phyloP scores from a whole-genome alignment of 2,888 invertebrate species.

The Sminthurinus aureus region DNA sequence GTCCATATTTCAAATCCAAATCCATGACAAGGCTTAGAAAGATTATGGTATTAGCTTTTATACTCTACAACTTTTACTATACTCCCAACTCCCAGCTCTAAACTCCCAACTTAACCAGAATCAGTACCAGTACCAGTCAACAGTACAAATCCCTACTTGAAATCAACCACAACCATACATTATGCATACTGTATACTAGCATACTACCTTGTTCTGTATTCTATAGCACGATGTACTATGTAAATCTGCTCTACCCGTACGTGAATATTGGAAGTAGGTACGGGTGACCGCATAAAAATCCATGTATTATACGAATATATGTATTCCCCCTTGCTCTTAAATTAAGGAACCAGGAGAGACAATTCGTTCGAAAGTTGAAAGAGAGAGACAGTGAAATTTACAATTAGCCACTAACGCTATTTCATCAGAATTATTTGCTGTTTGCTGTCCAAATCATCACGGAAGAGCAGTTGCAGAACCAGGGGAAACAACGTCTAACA shows the following conservation, averaged over 20 bases:
- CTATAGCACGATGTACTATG: no score
- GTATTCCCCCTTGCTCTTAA: not conserved
- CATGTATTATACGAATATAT: not conserved
- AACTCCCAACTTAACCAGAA: no score
- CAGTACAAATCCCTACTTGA: not conserved
- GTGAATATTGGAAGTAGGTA: no score
- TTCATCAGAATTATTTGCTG: conserved; percentile 12
- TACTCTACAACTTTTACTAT: not conserved
- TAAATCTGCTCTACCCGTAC: no score
- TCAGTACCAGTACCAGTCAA: not conserved
- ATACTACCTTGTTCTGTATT: no score
- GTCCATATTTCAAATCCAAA: conserved; percentile 33
- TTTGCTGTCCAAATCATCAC: not conserved
- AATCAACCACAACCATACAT: not conserved
- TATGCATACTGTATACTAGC: not conserved
- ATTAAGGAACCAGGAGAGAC: not conserved
- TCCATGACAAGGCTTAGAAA: conserved; percentile 33
- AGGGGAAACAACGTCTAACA: no score
- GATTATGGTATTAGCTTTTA: conserved; percentile 12
- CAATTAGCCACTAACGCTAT: not conserved
- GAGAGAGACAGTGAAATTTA: not conserved
- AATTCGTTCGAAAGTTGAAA: no score
- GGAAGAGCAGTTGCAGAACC: not conserved
- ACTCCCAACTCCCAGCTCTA: not conserved
- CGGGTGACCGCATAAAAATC: no score